Evolutionary conservation across 2,113 vertebrate species (phyloP).

Genomic region (Dipodomys merriami): DNA sequence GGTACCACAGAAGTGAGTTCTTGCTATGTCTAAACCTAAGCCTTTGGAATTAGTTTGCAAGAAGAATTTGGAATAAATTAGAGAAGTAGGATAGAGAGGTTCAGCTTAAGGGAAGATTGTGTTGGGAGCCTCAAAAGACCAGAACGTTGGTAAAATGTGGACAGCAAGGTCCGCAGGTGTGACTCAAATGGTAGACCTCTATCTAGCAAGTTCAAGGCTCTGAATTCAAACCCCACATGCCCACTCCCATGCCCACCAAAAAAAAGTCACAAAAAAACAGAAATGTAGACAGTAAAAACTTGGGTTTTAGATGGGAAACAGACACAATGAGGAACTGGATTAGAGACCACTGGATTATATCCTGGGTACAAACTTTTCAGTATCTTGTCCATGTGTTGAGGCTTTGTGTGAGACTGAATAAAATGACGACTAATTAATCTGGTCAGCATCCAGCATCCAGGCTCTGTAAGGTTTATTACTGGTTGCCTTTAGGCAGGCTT

Average conservation of each 20-base stretch:
- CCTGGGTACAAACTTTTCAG: background rate
- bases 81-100: background rate
- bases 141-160: background rate
- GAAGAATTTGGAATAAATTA: background rate
- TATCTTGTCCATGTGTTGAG: background rate
- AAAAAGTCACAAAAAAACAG: background rate
- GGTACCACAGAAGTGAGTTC: background rate
- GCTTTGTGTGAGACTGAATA: background rate
- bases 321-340: background rate
- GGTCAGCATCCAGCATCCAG: background rate
- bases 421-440: background rate
- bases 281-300: background rate
- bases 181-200: too few relatives aligned
- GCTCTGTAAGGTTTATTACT: background rate
- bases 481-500: background rate
- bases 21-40: background rate
- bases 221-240: too few relatives aligned
- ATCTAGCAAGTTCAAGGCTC: too few relatives aligned
- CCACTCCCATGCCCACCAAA: too few relatives aligned
- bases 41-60: background rate
- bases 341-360: background rate
- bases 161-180: too few relatives aligned
- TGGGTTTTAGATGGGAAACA: background rate
- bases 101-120: background rate
- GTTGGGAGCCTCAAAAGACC: background rate